Evolutionary conservation across 2,888 invertebrate genomes (phyloP), one percentile per base, ranked within the genome.

Genomic region (Scaptomyza cyrtandrae): DNA sequence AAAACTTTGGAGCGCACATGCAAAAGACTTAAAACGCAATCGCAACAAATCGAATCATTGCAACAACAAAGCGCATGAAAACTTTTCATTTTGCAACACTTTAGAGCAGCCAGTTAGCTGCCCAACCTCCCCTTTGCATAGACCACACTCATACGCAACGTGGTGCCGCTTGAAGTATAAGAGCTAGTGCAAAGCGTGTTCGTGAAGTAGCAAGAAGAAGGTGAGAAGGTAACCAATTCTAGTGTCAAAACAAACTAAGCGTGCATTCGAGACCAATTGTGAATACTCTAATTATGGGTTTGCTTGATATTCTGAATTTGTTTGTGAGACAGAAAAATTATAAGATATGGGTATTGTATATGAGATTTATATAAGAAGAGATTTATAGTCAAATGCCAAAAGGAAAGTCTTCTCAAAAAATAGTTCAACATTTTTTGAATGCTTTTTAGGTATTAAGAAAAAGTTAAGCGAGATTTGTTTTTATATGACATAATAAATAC

Each of bases 21-120:
- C 87, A 85, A 85, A 85, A 80, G 78, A 86, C 86, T 83, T 77
- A 86, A 84, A 84, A 84, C 81, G 86, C 84, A 86, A 84, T 84
- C 86, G 86, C 79, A 86, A 86, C 87, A 85, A 85, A 85, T 85
- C 85, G 85, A 85, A 85, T 85, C 85, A 86, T 69, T 80, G 84
- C 86, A 72, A 76, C 82, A 78, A 66, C 74, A 80, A 82, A 75
- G 67, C 72, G 78, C 64, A 67, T 64, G 86, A 66, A 75, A 83
- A 86, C 86, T 83, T 83, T 83, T 82, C 86, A 80, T 83, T 78
- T 75, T 73, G 71, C 86, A 86, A 83, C 82, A 83, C 82, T 82
- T 82, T 79, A 79, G 71, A 67, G 13, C 41, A 16, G 16, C 41
- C 14, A 39, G 39, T 6, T 24, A 14, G 1, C 10, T 10, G 3